A percentile compares a stretch with the other conserved stretches of the same genome.
phyloP scores from a whole-genome alignment of 2,888 invertebrate genomes.

The Pterobdella sp. region DNA sequence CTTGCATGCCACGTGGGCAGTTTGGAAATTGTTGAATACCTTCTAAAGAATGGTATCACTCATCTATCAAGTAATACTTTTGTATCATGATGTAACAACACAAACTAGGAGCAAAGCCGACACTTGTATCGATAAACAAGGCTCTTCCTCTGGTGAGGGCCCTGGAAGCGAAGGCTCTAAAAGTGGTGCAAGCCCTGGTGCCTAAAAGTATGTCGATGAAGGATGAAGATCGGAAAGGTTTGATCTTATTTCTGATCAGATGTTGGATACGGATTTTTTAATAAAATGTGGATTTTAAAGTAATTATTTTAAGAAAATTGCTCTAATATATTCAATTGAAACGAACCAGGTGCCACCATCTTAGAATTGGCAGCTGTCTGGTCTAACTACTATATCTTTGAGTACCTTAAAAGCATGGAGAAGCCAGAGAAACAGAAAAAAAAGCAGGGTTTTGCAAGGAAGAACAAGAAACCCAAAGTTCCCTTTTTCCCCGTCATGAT shows the following conservation, averaged over 20 bases:
- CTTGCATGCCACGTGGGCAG: constrained; percentile 51
- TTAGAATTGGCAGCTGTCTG: constrained; percentile 30
- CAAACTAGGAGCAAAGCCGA: constrained; percentile 47
- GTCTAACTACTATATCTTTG: constrained; percentile 27
- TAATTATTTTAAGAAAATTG: neutral
- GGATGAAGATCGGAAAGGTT: constrained; percentile 50
- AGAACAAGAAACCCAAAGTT: no score
- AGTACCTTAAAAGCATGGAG: neutral
- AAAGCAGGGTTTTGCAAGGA: no score
- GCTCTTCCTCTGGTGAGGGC: constrained; percentile 51
- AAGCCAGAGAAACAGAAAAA: constrained; percentile 11
- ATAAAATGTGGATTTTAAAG: neutral
- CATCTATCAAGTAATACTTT: constrained; percentile 49
- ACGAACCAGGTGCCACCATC: neutral
- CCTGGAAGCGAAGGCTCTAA: constrained; percentile 48
- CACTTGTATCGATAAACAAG: constrained; percentile 48
- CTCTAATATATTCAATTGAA: no score
- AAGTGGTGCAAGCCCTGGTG: constrained; percentile 48
- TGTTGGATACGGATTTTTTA: neutral
- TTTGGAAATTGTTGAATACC: constrained; percentile 47
- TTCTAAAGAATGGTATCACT: constrained; percentile 49
- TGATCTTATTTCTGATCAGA: neutral
- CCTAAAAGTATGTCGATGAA: constrained; percentile 47
- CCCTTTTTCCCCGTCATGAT: no score
- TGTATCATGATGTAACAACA: constrained; percentile 49